Conservation (phyloP, 2,888 invertebrate species). For the Podotricha telesiphe region DNA sequence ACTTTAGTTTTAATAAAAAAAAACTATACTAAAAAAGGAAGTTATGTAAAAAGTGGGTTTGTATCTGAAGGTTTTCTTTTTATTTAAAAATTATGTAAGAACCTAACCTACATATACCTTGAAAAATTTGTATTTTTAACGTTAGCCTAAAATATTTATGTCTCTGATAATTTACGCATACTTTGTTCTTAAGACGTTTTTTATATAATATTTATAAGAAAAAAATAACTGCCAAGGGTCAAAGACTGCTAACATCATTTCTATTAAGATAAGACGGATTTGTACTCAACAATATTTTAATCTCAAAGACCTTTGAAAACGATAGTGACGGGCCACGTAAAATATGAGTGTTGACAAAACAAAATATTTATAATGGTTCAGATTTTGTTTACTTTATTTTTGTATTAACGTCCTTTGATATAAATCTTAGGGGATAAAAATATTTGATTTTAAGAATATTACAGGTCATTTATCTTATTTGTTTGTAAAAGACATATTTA, state of each 20-base stretch:
- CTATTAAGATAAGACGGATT: constrained; percentile 18
- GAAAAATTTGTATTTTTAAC: no score
- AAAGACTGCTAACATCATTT: constrained; percentile 4
- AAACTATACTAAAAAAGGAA: no score
- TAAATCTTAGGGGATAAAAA: neutral
- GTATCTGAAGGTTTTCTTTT: no score
- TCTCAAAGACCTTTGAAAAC: constrained; percentile 17
- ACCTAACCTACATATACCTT: no score
- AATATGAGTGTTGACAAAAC: constrained; percentile 17
- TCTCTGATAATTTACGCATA: neutral
- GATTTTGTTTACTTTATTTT: neutral
- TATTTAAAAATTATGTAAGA: no score
- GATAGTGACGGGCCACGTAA: constrained; percentile 13
- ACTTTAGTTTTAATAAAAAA: no score
- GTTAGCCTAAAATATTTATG: neutral
- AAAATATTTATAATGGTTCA: constrained; percentile 6
- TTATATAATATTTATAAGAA: neutral
- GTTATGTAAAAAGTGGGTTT: no score
- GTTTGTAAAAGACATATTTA: no score
- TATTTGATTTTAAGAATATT: neutral
- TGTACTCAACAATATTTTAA: constrained; percentile 4
- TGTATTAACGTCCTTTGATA: neutral
- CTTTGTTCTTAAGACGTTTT: neutral
- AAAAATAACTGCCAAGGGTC: neutral
- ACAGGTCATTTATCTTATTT: no score